Conservation (phyloP, 1,140 invertebrate species). For the Aplysia californica region DNA sequence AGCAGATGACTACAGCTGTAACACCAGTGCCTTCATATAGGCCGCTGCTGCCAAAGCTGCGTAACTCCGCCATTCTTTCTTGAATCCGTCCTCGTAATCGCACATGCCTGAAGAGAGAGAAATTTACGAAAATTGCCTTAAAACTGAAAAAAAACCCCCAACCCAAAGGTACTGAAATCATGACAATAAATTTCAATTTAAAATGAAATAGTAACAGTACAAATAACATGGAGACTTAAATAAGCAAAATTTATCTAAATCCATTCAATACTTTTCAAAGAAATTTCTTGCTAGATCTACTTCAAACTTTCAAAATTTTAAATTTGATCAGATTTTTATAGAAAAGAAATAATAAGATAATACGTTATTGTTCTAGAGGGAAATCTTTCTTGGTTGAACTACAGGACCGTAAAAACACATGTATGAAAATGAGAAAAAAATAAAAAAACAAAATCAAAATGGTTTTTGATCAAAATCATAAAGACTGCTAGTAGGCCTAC, state of each 20-base stretch:
- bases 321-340: no score
- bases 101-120: constrained; percentile 77
- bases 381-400: no score
- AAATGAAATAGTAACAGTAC: neutral
- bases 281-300: neutral
- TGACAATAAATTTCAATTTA: neutral
- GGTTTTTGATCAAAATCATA: no score
- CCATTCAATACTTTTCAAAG: neutral
- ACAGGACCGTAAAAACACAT: no score
- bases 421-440: no score
- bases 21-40: constrained; percentile 93
- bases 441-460: no score
- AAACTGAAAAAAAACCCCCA: neutral
- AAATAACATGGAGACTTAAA: neutral
- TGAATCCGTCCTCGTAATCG: constrained; percentile 95
- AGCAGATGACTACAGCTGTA: no score
- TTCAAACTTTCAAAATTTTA: no score
- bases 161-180: neutral
- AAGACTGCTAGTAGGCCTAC: no score
- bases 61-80: constrained; percentile 95
- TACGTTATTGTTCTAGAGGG: no score
- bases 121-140: neutral
- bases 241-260: neutral
- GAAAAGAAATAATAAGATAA: no score
- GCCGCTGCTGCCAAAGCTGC: constrained; percentile 89